phyloP scores from a whole-genome alignment of 2,888 invertebrate genomes.

The Drosophila quinaria region DNA sequence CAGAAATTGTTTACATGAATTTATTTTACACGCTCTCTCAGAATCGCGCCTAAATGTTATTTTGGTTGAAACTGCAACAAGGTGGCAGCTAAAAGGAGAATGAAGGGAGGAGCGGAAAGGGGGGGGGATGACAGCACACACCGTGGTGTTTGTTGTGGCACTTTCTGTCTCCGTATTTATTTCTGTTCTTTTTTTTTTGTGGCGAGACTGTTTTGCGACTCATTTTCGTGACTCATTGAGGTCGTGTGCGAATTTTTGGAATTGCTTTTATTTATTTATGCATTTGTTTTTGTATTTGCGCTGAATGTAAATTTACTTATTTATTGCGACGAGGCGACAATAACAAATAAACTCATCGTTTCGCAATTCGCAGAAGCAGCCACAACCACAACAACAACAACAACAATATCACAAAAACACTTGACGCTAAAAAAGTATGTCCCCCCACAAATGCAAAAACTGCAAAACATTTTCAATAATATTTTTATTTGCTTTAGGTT shows the following conservation, averaged over 20 bases:
- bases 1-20: constrained; percentile 34
- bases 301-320: constrained; percentile 73
- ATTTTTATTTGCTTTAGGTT: constrained; percentile 26
- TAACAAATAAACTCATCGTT: constrained; percentile 60
- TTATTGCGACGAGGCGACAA: constrained; percentile 63
- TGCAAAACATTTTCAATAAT: constrained; percentile 46
- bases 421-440: constrained; percentile 44
- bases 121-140: constrained; percentile 1
- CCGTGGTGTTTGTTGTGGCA: constrained; percentile 49
- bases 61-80: constrained; percentile 15
- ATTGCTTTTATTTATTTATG: constrained; percentile 80
- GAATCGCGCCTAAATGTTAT: constrained; percentile 36
- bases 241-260: constrained; percentile 80
- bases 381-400: constrained; percentile 23
- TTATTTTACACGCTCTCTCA: constrained; percentile 9
- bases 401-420: constrained; percentile 29
- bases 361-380: constrained; percentile 67
- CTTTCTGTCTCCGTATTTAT: constrained; percentile 38
- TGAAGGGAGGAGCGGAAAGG: neutral
- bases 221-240: constrained; percentile 68
- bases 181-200: constrained; percentile 2
- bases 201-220: constrained; percentile 19
- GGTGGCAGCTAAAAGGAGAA: neutral
- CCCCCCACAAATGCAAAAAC: constrained; percentile 43
- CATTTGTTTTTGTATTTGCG: constrained; percentile 76